Percentiles rank a stretch among this genome's conserved stretches.
phyloP scores from a whole-genome alignment of 2,797 vertebrate genomes.

The Oceanodroma leucorhoa region DNA sequence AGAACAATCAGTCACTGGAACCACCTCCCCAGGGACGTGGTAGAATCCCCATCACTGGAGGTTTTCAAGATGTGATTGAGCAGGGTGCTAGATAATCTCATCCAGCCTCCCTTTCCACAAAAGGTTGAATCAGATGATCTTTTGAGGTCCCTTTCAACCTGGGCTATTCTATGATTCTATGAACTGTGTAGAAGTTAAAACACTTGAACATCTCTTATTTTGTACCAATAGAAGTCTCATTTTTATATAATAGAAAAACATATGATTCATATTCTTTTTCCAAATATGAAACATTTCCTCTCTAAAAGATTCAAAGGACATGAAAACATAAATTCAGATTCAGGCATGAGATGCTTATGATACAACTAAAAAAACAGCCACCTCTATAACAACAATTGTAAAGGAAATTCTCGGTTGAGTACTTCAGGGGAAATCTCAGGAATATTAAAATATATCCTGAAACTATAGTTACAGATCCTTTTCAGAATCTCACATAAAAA shows the following conservation, averaged over 20 bases:
- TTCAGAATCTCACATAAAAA: background rate
- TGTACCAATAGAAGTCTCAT: background rate
- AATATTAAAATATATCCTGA: background rate
- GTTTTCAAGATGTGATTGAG: background rate
- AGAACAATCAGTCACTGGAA: background rate
- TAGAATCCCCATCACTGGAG: background rate
- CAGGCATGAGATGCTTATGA: background rate
- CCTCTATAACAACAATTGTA: background rate
- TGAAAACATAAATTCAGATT: background rate
- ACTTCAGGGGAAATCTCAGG: background rate
- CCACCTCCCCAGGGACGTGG: background rate
- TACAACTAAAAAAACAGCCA: background rate
- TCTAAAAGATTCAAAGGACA: background rate
- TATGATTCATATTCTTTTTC: background rate
- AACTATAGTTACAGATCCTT: background rate
- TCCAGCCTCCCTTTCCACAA: background rate
- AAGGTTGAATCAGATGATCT: background rate
- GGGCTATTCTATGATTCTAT: background rate
- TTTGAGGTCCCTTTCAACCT: background rate
- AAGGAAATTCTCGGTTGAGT: background rate
- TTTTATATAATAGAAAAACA: background rate
- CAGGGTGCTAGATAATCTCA: background rate
- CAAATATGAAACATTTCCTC: background rate
- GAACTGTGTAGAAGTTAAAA: background rate
- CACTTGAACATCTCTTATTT: background rate